phyloP scores from a whole-genome alignment of 2,888 invertebrate genomes.

The Girardia tigrina region DNA sequence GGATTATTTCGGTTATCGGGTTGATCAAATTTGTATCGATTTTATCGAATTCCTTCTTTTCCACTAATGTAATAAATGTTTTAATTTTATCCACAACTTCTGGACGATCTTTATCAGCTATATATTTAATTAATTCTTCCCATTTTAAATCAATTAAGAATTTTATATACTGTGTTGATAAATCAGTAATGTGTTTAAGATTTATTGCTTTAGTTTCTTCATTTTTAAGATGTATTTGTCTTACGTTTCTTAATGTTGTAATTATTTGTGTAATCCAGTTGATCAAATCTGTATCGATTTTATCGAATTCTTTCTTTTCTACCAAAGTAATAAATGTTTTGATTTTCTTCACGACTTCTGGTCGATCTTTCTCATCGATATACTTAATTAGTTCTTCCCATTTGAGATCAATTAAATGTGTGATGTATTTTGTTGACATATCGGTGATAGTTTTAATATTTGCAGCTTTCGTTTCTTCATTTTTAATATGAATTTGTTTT shows the following conservation, averaged over 20 bases:
- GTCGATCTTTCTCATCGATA: background rate
- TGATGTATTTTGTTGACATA: background rate
- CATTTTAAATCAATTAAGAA: background rate
- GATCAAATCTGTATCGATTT: conserved; percentile 7
- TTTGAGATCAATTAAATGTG: background rate
- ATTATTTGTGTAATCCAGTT: background rate
- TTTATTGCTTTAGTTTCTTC: background rate
- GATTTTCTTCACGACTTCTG: background rate
- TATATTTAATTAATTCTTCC: background rate
- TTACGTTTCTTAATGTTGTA: background rate
- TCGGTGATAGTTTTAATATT: background rate
- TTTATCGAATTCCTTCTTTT: background rate
- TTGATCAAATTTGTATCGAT: background rate
- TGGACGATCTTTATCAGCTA: background rate
- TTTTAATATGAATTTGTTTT: background rate
- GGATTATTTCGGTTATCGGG: background rate
- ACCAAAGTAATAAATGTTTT: background rate
- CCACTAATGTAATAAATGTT: background rate
- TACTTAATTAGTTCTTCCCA: background rate
- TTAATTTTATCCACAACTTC: background rate
- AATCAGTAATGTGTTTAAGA: background rate
- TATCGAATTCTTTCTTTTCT: background rate
- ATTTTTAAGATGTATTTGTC: background rate
- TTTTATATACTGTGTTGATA: background rate
- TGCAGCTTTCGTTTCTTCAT: background rate